Conservation (phyloP, 2,888 invertebrate species). For the Eueremaeus valkanovi region DNA sequence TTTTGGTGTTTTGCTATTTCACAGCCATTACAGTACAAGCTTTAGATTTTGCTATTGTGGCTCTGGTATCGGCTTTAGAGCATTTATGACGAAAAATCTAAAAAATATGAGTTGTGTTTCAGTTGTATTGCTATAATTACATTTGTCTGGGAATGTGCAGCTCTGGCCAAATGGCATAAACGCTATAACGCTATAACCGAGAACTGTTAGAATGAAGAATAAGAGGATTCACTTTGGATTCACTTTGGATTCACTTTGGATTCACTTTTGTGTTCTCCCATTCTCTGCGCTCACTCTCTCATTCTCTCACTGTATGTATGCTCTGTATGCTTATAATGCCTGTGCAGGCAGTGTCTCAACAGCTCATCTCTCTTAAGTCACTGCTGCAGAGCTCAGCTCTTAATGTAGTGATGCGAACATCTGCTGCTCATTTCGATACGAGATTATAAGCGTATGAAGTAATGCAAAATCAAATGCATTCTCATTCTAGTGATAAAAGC, state of each 20-base stretch:
- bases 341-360: too few relatives aligned
- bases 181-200: not conserved
- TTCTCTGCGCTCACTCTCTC: conserved; percentile 13
- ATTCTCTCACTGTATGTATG: not conserved
- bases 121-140: conserved; percentile 16
- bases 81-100: conserved; percentile 29
- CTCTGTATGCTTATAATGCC: too few relatives aligned
- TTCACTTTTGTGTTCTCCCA: not conserved
- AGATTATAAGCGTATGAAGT: not conserved
- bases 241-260: too few relatives aligned
- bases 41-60: not conserved
- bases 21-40: not conserved
- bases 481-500: not conserved
- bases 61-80: conserved; percentile 4
- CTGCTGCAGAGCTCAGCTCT: too few relatives aligned
- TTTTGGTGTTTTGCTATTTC: not conserved
- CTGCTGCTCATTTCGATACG: not conserved
- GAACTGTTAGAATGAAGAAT: not conserved
- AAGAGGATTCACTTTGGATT: too few relatives aligned
- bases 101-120: conserved; percentile 15
- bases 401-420: conserved; percentile 3
- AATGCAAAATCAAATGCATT: conserved; percentile 2
- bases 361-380: conserved; percentile 8
- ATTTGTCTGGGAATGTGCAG: conserved; percentile 18
- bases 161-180: conserved; percentile 9